Percentiles rank a stretch among this genome's conserved stretches.
Conservation (phyloP, 2,888 invertebrate species). For the Eurytoma californica region DNA sequence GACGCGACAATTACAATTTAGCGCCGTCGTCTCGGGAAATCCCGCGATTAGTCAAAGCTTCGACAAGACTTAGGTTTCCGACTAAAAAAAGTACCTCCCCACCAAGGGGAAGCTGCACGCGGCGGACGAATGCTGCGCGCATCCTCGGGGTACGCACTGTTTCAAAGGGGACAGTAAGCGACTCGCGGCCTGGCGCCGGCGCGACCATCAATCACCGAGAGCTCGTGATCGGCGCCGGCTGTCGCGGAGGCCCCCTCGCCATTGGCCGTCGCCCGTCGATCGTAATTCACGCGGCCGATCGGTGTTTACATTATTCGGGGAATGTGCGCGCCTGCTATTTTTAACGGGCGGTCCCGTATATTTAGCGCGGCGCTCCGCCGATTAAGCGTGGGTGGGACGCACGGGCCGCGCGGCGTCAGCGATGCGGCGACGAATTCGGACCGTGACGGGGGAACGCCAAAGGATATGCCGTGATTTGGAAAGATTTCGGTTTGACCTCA, state of each 20-base stretch:
- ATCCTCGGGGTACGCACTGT: background rate
- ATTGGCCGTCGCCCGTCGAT: background rate
- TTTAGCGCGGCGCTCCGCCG: background rate
- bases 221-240: background rate
- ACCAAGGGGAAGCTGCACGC: no score
- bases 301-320: constrained; percentile 14
- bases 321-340: constrained; percentile 14
- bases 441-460: background rate
- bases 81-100: no score
- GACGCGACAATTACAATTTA: no score
- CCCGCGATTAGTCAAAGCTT: no score
- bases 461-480: constrained; percentile 6
- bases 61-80: no score
- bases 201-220: constrained; percentile 6
- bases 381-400: background rate
- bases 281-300: background rate
- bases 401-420: background rate
- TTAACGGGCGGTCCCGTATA: background rate
- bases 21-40: no score
- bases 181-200: background rate
- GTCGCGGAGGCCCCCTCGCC: background rate
- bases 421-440: background rate
- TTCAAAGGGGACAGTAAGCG: background rate
- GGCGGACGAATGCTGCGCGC: background rate
- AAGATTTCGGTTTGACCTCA: no score